Evolutionary conservation across 2,888 invertebrate species (phyloP).

Genomic region (Dolichopus griseipennis): DNA sequence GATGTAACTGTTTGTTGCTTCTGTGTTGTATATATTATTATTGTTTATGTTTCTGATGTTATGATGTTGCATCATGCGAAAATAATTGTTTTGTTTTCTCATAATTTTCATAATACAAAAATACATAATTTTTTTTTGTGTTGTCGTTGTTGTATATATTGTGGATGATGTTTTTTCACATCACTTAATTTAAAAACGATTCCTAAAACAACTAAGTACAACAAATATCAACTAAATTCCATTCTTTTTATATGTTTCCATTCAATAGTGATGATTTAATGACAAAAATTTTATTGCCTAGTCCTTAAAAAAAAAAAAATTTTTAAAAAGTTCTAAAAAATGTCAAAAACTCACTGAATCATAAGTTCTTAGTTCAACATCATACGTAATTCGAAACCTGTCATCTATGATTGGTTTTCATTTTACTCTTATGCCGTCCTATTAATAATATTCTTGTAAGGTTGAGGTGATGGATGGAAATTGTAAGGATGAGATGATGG

Average conservation of each 20-base stretch:
- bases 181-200: neutral
- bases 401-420: too few relatives aligned
- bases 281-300: neutral
- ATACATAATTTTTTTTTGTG: neutral
- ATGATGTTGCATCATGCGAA: conserved; percentile 1
- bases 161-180: conserved; percentile 4
- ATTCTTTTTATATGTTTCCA: neutral
- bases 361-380: too few relatives aligned
- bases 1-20: neutral
- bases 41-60: neutral
- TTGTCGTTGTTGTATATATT: neutral
- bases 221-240: neutral
- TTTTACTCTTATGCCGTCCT: too few relatives aligned
- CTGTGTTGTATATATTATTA: neutral
- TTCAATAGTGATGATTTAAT: neutral
- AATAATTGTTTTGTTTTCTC: conserved; percentile 3
- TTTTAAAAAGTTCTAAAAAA: too few relatives aligned
- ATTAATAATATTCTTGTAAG: too few relatives aligned
- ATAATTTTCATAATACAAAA: neutral
- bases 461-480: too few relatives aligned
- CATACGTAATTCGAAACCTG: too few relatives aligned
- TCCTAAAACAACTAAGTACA: neutral
- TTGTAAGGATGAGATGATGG: too few relatives aligned
- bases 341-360: too few relatives aligned
- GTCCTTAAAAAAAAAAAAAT: neutral